Evolutionary conservation across 1,140 invertebrate species (phyloP).

Genomic region (Trichoplusia ni): DNA sequence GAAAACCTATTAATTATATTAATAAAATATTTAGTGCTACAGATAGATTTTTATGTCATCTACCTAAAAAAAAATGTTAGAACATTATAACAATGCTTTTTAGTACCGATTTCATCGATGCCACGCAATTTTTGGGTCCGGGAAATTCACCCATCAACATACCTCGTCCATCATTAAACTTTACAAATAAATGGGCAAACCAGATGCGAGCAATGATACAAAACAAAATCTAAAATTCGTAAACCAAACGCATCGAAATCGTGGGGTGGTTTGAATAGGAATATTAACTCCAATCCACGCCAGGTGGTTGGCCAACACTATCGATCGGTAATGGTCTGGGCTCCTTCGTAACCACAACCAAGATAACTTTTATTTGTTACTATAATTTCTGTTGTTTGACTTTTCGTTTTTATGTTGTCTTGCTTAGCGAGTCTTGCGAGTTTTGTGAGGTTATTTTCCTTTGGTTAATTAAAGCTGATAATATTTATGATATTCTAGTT

Average conservation of each 20-base stretch:
- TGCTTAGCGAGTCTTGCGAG: not conserved
- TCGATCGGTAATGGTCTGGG: conserved; percentile 23
- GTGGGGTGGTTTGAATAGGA: conserved; percentile 18
- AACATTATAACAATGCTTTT: too few species aligned
- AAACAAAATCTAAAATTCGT: not conserved
- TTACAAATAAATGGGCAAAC: too few species aligned
- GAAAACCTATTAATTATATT: too few species aligned
- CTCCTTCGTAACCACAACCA: not conserved
- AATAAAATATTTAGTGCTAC: too few species aligned
- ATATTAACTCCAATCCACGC: conserved; percentile 23
- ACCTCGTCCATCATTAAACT: too few species aligned
- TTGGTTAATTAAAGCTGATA: too few species aligned
- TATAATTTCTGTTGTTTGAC: not conserved
- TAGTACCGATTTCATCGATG: too few species aligned
- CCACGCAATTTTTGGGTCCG: too few species aligned
- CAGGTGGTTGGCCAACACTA: conserved; percentile 25
- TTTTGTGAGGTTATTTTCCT: not conserved
- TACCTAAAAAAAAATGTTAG: too few species aligned
- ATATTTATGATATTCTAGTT: too few species aligned
- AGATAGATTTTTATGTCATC: too few species aligned
- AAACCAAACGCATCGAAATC: conserved; percentile 12
- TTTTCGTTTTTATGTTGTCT: not conserved
- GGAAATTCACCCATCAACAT: too few species aligned
- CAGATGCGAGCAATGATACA: not conserved
- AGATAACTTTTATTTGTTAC: conserved; percentile 1